These are phyloP conservation scores for Pteruthius melanotis DNA, from an alignment of 2,113 vertebrate genomes.

Conservation along the genomic window DNA sequence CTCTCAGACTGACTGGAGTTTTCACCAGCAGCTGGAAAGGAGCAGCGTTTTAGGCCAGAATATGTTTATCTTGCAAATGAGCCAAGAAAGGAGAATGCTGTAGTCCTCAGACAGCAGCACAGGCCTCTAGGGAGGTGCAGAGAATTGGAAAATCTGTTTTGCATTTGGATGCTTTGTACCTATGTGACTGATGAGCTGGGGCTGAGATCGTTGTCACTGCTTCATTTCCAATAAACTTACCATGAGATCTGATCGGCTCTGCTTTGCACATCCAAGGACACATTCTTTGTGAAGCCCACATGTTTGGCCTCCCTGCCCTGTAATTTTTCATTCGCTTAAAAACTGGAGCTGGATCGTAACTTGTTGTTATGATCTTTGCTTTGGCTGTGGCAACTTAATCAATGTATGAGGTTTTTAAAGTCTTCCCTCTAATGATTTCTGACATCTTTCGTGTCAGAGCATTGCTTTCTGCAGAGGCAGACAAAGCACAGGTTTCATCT, in stretches of 20 bases:
- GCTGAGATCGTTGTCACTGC: not conserved
- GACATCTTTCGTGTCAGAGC: not conserved
- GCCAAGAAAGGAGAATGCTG: not conserved
- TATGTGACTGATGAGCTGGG: not conserved
- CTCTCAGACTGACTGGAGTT: conserved; percentile 14
- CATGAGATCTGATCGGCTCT: not conserved
- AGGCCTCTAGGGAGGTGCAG: not conserved
- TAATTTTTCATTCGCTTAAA: conserved; percentile 39
- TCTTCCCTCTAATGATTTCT: not conserved
- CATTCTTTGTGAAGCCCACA: conserved; percentile 1
- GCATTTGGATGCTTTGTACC: conserved; percentile 16
- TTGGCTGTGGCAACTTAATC: not conserved
- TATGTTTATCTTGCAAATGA: conserved; percentile 36
- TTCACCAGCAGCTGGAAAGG: conserved; percentile 22
- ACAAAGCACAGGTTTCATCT: not conserved
- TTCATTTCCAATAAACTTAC: not conserved
- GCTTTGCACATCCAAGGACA: not conserved
- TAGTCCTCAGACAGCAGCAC: not conserved
- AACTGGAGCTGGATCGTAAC: not conserved
- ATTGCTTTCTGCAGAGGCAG: not conserved
- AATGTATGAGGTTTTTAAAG: not conserved
- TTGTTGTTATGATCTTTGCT: not conserved
- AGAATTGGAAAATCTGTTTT: not conserved
- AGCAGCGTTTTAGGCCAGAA: not conserved
- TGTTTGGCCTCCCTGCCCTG: not conserved